Conservation (phyloP, 2,888 invertebrate genomes). For the Andrena fulva region DNA sequence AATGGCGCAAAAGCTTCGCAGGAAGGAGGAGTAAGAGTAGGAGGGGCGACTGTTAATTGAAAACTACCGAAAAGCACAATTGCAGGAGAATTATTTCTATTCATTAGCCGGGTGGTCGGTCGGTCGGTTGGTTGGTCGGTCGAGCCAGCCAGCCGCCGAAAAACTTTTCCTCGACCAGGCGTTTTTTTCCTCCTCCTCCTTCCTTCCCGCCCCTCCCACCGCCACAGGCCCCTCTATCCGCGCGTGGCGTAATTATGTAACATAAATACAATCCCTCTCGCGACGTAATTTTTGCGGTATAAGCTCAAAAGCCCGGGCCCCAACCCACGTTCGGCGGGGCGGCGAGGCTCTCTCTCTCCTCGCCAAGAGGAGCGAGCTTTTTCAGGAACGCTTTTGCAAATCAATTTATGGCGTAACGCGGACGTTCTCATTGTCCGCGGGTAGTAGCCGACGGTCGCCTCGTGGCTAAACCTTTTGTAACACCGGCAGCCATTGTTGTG, state of each 20-base stretch:
- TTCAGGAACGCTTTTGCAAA: conserved; percentile 83
- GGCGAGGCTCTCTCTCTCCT: conserved; percentile 5
- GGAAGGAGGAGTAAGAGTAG: conserved; percentile 49
- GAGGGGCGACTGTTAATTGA: conserved; percentile 79
- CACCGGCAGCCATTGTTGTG: conserved; percentile 81
- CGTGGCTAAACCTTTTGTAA: conserved; percentile 82
- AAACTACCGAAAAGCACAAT: conserved; percentile 82
- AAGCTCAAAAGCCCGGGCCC: conserved; percentile 81
- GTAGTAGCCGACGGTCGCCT: conserved; percentile 73
- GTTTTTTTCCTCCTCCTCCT: conserved; percentile 57
- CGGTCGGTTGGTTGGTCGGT: conserved; percentile 58
- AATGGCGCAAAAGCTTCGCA: conserved; percentile 59
- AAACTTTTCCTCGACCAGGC: conserved; percentile 73
- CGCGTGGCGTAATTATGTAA: conserved; percentile 82
- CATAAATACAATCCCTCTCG: conserved; percentile 83
- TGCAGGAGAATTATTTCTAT: conserved; percentile 84
- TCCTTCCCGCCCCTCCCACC: conserved; percentile 40
- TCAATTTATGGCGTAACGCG: conserved; percentile 83
- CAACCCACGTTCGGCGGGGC: conserved; percentile 78
- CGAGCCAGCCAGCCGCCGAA: conserved; percentile 69
- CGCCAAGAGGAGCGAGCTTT: conserved; percentile 65
- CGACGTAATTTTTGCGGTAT: conserved; percentile 83
- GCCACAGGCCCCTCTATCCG: conserved; percentile 56
- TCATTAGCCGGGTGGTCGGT: conserved; percentile 81
- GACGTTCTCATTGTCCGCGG: conserved; percentile 82